A percentile compares a stretch with the other conserved stretches of the same genome.
Evolutionary conservation across 2,888 invertebrate species (phyloP).

Genomic region (Epirrhoe tristata): DNA sequence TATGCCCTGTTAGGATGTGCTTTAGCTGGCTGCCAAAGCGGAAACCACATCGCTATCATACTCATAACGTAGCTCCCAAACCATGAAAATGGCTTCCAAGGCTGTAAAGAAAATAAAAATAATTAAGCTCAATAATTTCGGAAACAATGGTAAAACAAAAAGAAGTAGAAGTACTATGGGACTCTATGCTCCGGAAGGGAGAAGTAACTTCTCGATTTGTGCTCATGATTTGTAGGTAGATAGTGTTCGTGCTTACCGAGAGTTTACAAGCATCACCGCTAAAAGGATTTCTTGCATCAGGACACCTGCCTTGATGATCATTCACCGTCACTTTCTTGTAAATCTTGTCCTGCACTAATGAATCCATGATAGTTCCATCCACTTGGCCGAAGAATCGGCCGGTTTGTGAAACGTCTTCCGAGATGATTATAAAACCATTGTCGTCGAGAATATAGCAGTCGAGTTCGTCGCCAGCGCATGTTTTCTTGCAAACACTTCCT

Average conservation of each 20-base stretch:
- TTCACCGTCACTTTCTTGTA: constrained; percentile 94
- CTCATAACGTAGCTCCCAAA: constrained; percentile 83
- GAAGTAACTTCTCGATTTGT: no score
- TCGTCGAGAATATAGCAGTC: constrained; percentile 98
- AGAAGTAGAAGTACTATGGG: no score
- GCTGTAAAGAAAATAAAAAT: constrained; percentile 64
- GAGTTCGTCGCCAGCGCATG: constrained; percentile 93
- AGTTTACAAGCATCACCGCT: constrained; percentile 80
- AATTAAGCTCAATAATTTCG: neutral
- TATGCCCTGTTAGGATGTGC: constrained; percentile 67
- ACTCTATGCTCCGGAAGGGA: no score
- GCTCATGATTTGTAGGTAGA: no score
- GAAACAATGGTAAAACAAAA: neutral
- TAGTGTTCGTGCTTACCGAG: constrained; percentile 51
- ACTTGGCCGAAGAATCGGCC: constrained; percentile 97
- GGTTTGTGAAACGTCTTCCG: constrained; percentile 93
- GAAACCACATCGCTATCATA: constrained; percentile 78
- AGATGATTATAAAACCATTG: constrained; percentile 96
- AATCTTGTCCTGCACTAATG: constrained; percentile 94
- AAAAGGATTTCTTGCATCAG: constrained; percentile 88
- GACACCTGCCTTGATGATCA: constrained; percentile 95
- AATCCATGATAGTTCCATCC: constrained; percentile 97
- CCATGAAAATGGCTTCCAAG: constrained; percentile 84
- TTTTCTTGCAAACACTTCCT: constrained; percentile 90
- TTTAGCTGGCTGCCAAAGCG: constrained; percentile 73